A percentile compares a stretch with the other conserved stretches of the same genome.
phyloP scores from a whole-genome alignment of 2,888 invertebrate species.

The Macrophya alboannulata region DNA sequence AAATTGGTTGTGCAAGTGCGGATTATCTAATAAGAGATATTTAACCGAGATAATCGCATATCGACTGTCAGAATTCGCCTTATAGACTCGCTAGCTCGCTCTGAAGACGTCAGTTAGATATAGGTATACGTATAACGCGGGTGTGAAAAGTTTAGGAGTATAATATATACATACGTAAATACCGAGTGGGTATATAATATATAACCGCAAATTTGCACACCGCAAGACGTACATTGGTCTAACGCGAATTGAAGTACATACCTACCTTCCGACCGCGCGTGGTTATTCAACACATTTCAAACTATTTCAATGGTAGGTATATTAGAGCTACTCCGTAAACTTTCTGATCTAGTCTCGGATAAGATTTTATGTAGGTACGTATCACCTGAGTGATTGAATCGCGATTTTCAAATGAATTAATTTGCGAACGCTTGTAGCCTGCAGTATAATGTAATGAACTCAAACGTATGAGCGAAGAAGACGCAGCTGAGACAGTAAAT shows the following conservation, averaged over 20 bases:
- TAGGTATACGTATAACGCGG: background rate
- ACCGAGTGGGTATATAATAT: background rate
- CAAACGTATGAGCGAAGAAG: background rate
- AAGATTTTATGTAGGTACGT: background rate
- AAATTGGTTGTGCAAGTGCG: slow-evolving; percentile 56
- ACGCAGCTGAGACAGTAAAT: background rate
- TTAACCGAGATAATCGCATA: slow-evolving; percentile 28
- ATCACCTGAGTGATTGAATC: background rate
- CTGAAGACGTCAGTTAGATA: slow-evolving; percentile 8
- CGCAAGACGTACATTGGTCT: too few relatives aligned
- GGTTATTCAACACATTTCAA: too few relatives aligned
- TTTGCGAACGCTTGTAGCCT: background rate
- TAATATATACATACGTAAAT: background rate
- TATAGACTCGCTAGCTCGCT: background rate
- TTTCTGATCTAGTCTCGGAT: background rate
- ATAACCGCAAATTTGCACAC: too few relatives aligned
- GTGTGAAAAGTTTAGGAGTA: background rate
- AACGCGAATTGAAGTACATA: too few relatives aligned
- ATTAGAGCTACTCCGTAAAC: background rate
- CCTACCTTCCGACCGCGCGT: too few relatives aligned
- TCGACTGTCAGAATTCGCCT: slow-evolving; percentile 19
- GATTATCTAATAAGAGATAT: slow-evolving; percentile 57
- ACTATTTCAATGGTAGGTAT: background rate
- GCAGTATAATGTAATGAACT: background rate
- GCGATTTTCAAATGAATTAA: background rate